Conservation (phyloP, 2,113 vertebrate genomes). For the Mola mola region DNA sequence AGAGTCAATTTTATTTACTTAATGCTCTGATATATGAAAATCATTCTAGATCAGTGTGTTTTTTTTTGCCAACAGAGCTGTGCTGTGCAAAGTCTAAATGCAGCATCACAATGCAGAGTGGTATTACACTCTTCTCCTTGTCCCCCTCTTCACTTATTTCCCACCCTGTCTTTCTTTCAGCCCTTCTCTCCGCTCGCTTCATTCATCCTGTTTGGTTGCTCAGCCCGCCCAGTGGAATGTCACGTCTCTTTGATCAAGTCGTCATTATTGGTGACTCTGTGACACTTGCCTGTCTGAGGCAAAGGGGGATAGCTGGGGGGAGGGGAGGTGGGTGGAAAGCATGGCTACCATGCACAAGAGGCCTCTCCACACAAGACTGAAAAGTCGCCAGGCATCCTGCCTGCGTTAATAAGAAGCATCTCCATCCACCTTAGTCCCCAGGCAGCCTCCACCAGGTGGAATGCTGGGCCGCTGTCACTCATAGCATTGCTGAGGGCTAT, state of each 20-base stretch:
- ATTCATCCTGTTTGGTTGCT: constrained; percentile 61
- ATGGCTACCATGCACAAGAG: constrained; percentile 58
- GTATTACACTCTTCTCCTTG: background rate
- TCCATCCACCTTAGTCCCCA: constrained; percentile 51
- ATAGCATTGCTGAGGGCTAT: constrained; percentile 71
- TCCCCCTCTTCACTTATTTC: constrained; percentile 9
- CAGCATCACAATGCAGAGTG: constrained; percentile 49
- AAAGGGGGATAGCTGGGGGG: constrained; percentile 40
- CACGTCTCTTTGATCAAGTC: constrained; percentile 72
- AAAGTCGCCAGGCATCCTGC: constrained; percentile 70
- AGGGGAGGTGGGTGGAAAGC: constrained; percentile 22
- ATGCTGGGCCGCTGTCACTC: constrained; percentile 74
- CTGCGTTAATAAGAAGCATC: constrained; percentile 73
- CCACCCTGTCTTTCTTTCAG: constrained; percentile 47
- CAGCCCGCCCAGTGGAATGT: constrained; percentile 66
- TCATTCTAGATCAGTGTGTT: constrained; percentile 23
- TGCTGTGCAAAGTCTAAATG: constrained; percentile 53
- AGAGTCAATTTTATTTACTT: constrained; percentile 2
- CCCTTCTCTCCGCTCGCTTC: constrained; percentile 7
- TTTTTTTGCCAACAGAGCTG: constrained; percentile 33
- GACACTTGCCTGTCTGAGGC: constrained; percentile 50
- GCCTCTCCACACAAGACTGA: constrained; percentile 68
- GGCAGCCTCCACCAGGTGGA: constrained; percentile 69
- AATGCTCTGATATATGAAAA: background rate
- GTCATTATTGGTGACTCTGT: constrained; percentile 74